Base-by-base conservation (phyloP, 1,140 invertebrate genomes). In the Drosophila obscura region DNA sequence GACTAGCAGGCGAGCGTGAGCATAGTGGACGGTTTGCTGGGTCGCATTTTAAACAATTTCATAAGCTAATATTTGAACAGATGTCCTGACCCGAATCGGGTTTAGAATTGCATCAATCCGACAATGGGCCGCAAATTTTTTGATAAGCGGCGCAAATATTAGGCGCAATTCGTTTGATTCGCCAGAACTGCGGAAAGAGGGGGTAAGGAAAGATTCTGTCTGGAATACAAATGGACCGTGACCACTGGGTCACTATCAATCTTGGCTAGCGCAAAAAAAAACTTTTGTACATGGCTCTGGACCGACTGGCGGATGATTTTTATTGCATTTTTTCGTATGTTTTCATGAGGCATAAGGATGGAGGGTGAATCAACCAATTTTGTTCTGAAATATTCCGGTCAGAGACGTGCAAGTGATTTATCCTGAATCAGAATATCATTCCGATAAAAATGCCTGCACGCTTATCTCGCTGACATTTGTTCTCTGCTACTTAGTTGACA, bases 41-140 rank as follows among this genome's bases (percentile, higher is more conserved):
- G 59, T 60, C 55, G 79, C 74, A 88, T 82, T 88, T 88, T 87
- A 88, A 87, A 87, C 75, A 88, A 85, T 78, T 85, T 72, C 51
- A 87, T 82, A 78, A 85, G 83, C 78, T 69, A 87, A 87, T 87
- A 87, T 87, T 87, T 87, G 82, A 75, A 81, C 82, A 87, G 82
- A 87, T 87, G 82, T 85, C 62, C 43, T 46, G 59, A 74, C 62
- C 63, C 66, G 65, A 53, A 52, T 61, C 11, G 59, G 59, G 65
- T 87, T 85, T 87, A 85, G 87, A 85, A 83, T 84, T 80, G 76
- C 76, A 84, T 73, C 80, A 65, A 72, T 55, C 53, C 24, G 46
- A 84, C 80, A 84, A 84, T 85, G 55, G 81, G 15, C 73, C 72
- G 73, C 80, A 81, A 81, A 78, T 87, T 85, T 74, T 75, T 60